Evolutionary conservation across 37 sponge, comb jelly and placozoan genomes (phyloP), one percentile per base, ranked within the genome.

Genomic region (Corticium candelabrum): DNA sequence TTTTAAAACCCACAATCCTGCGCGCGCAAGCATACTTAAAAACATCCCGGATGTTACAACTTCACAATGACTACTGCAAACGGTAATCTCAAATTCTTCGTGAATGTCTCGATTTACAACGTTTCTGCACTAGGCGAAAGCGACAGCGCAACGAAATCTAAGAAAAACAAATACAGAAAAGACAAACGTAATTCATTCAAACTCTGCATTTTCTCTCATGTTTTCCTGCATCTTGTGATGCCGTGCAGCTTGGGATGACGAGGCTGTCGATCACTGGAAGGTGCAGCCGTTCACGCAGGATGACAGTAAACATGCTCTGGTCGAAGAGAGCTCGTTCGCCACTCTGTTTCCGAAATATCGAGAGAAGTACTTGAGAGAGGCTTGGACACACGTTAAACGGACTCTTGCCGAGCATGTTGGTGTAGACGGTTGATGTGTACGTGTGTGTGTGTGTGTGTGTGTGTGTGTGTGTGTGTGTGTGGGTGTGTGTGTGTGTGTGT

Each of bases 281-380:
- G 86, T 90, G 21, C 95, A 94, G 35, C 80, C 80, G 41, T 94
- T 95, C 86, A 92, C 91, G 39, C 86, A 79, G 33, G 95, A 85
- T 35, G 91, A 97, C 72, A 97, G 84, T 80, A 68, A 86, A 0
- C 82, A 84, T 3, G 83, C 90, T 2, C 77, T 97, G 11, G 62
- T 83, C 32, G 95, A 92, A 41, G 96, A 94, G 87, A 99, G 99
- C 72, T 95, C 93, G 34, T 95, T 99, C 86, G 93, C 99, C 11
- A 94, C 96, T 69, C 86, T 99, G 39, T 99, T 99, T 78, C 99
- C 99, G 0, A 91, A 90, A 68, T 99, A 99, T 77, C 41, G 99
- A 69, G 99, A 99, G 83, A 89, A 84, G 40, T 94, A 94, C 82
- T 82, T 99, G 0, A 85, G 87, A 79, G 69, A 92, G 77, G 93